Evolutionary conservation across 2,113 vertebrate genomes (phyloP), one percentile per base, ranked within the genome.

Genomic region (Dunckerocampus dactyliophorus): DNA sequence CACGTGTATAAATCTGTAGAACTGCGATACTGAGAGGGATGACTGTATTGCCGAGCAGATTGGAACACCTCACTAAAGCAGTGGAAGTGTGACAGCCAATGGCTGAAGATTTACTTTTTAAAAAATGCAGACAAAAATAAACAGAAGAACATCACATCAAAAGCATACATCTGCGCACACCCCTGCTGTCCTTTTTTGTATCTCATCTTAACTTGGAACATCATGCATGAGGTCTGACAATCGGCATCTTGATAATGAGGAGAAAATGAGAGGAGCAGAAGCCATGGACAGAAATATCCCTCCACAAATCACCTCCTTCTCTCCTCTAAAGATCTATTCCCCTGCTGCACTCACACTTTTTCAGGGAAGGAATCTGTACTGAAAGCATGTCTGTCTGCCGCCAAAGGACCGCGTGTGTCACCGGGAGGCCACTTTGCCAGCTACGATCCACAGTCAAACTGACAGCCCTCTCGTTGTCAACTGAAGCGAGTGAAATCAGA

Each of bases 201-300:
- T 82, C 74, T 67, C 72, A 82, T 76, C 75, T 75, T 77, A 71
- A 80, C 79, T 70, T 77, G 66, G 76, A 75, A 75, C 59, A 79
- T 72, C 69, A 63, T 50, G 65, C 65, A 58, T 65, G 66, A 77
- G 75, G 74, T 75, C 83, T 83, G 87, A 82, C 76, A 83, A 73
- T 65, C 77, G 74, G 50, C 65, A 58, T 71, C 67, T 78, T 65
- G 78, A 85, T 84, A 87, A 87, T 82, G 75, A 82, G 74, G 65
- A 81, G 77, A 85, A 88, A 88, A 83, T 66, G 85, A 85, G 81
- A 78, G 20, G 47, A 75, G 62, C 57, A 77, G 82, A 88, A 88
- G 74, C 71, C 37, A 62, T 68, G 81, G 85, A 81, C 85, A 81
- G 81, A 88, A 86, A 88, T 85, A 84, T 85, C 74, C 66, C 71